Evolutionary conservation across 2,888 invertebrate genomes (phyloP).

Genomic region (Stenchaetothrips biformis): DNA sequence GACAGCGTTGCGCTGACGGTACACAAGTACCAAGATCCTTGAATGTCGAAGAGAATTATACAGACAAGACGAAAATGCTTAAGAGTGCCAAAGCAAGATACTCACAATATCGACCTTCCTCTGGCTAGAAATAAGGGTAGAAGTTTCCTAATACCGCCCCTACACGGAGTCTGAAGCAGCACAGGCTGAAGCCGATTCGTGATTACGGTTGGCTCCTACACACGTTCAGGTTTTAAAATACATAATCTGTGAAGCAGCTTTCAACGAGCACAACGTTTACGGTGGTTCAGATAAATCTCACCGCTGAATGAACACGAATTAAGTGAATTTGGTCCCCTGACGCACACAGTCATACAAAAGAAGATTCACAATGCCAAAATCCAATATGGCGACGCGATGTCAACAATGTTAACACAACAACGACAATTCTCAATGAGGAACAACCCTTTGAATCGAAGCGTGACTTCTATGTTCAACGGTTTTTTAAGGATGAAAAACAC

Average conservation of each 20-base stretch:
- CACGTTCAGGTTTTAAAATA: neutral
- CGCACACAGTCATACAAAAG: neutral
- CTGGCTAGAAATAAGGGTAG: neutral
- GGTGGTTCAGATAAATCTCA: neutral
- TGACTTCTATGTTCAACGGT: neutral
- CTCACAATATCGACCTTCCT: neutral
- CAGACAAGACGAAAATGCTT: neutral
- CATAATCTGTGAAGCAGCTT: neutral
- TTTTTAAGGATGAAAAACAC: no score
- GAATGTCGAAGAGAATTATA: neutral
- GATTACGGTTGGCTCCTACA: neutral
- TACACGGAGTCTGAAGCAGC: neutral
- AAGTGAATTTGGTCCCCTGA: constrained; percentile 5
- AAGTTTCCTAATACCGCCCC: constrained; percentile 2
- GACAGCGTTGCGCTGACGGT: neutral
- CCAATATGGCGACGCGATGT: neutral
- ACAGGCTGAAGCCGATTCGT: constrained; percentile 10
- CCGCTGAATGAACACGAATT: neutral
- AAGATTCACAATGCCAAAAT: constrained; percentile 16
- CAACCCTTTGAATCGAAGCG: neutral
- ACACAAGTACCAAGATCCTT: neutral
- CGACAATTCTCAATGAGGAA: neutral
- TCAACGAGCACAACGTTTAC: neutral
- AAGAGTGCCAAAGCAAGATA: neutral
- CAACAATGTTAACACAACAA: constrained; percentile 1